These are phyloP conservation scores for Eubasilissa splendida DNA, from an alignment of 2,888 invertebrate genomes.

Conservation along the genomic window DNA sequence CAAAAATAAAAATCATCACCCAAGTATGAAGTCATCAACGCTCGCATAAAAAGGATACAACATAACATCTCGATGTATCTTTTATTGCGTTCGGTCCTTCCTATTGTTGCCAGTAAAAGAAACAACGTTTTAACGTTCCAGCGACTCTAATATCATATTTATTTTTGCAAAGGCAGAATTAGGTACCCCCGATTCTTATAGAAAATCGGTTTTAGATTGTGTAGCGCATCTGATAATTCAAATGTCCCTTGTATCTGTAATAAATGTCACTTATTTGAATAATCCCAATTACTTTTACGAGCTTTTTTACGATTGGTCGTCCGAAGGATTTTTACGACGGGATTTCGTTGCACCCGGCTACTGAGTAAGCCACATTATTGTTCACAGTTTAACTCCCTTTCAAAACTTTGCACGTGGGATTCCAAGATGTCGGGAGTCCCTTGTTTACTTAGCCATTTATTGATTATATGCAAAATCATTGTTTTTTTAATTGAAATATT, in stretches of 20 bases:
- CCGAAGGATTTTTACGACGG: slow-evolving; percentile 37
- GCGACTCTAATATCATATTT: slow-evolving; percentile 5
- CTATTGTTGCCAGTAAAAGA: slow-evolving; percentile 24
- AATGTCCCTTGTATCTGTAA: slow-evolving; percentile 60
- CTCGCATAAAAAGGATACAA: slow-evolving; percentile 23
- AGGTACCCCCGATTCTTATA: not conserved
- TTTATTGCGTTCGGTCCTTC: slow-evolving; percentile 12
- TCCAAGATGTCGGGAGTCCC: not conserved
- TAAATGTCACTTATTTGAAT: slow-evolving; percentile 76
- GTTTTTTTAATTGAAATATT: no score
- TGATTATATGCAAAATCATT: no score
- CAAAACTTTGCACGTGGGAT: slow-evolving; percentile 27
- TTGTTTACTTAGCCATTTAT: no score
- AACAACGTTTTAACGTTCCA: slow-evolving; percentile 37
- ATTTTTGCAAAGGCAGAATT: slow-evolving; percentile 21
- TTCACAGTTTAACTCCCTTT: slow-evolving; percentile 28
- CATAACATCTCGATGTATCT: slow-evolving; percentile 21
- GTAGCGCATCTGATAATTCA: slow-evolving; percentile 44
- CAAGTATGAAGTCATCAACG: slow-evolving; percentile 21
- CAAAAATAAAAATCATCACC: slow-evolving; percentile 17
- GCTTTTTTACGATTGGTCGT: slow-evolving; percentile 59
- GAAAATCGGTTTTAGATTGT: slow-evolving; percentile 20
- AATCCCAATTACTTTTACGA: slow-evolving; percentile 74
- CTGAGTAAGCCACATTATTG: slow-evolving; percentile 25
- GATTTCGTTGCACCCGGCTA: slow-evolving; percentile 42